phyloP scores from a whole-genome alignment of 1,140 invertebrate genomes.

The Scaptomyza graminum region DNA sequence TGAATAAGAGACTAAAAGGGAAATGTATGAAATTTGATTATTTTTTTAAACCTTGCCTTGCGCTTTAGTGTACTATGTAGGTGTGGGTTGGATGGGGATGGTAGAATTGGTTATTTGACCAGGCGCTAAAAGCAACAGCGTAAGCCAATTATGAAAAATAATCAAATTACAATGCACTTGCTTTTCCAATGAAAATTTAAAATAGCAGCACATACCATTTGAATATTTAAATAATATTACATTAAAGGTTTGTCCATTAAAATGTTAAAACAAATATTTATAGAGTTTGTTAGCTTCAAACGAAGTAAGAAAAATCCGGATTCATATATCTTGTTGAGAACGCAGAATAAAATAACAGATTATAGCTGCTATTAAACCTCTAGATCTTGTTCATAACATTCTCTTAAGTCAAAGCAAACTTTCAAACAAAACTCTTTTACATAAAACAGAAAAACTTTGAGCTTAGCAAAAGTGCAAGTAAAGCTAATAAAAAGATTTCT shows the following conservation, averaged over 20 bases:
- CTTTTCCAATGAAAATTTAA: conserved; percentile 1
- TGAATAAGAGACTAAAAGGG: conserved; percentile 10
- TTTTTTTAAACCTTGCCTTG: conserved; percentile 28
- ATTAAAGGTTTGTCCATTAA: background rate
- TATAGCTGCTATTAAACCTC: too few relatives aligned
- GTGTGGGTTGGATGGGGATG: background rate
- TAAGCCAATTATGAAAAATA: conserved; percentile 69
- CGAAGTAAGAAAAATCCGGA: too few relatives aligned
- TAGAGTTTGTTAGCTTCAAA: background rate
- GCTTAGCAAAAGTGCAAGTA: too few relatives aligned
- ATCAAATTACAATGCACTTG: conserved; percentile 58
- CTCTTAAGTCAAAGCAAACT: too few relatives aligned
- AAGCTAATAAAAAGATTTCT: too few relatives aligned
- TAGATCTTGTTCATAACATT: too few relatives aligned
- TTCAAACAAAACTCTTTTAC: too few relatives aligned
- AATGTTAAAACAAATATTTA: background rate
- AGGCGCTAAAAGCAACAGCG: conserved; percentile 5
- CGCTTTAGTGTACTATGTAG: too few relatives aligned
- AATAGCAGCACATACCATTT: background rate
- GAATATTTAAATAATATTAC: background rate
- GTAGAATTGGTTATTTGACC: background rate
- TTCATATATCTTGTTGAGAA: too few relatives aligned
- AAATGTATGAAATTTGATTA: conserved; percentile 67
- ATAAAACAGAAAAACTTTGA: too few relatives aligned
- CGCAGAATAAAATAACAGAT: too few relatives aligned